These are phyloP conservation scores for Parazoanthus darwini DNA, from an alignment of 92 coral and sea anemone species.

Conservation along the genomic window DNA sequence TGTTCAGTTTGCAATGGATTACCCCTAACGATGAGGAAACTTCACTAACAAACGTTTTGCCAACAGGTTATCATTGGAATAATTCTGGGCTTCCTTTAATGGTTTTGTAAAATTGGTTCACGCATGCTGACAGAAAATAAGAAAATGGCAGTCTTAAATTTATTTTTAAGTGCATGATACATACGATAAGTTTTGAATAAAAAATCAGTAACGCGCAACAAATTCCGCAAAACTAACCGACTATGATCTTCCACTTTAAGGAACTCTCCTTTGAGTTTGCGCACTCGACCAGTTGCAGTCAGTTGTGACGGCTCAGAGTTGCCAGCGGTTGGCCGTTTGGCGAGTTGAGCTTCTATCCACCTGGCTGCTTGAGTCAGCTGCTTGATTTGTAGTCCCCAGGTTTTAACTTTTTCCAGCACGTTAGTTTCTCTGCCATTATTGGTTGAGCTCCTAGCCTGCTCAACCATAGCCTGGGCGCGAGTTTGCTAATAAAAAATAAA, in stretches of 20 bases:
- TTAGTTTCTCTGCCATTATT: constrained; percentile 55
- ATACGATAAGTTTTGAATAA: background rate
- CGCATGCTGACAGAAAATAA: background rate
- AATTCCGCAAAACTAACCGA: constrained; percentile 54
- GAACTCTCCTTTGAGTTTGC: constrained; percentile 72
- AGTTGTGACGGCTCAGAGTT: constrained; percentile 17
- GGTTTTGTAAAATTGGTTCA: background rate
- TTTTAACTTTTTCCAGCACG: constrained; percentile 69
- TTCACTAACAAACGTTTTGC: background rate
- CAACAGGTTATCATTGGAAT: background rate
- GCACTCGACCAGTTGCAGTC: constrained; percentile 51
- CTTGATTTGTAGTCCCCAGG: constrained; percentile 79
- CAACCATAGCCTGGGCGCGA: constrained; percentile 82
- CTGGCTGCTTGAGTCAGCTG: constrained; percentile 58
- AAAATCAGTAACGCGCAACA: background rate
- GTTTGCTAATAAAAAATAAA: constrained; percentile 55
- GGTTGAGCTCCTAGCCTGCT: constrained; percentile 57
- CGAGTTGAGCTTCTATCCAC: constrained; percentile 55
- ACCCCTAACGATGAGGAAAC: background rate
- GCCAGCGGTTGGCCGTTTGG: constrained; percentile 26
- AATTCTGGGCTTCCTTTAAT: background rate
- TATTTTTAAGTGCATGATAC: background rate
- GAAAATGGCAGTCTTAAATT: background rate
- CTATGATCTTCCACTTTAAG: constrained; percentile 89
- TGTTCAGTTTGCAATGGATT: too few relatives aligned